A percentile compares a stretch with the other conserved stretches of the same genome.
These are phyloP conservation scores for Dipus sagitta DNA, from an alignment of 2,797 vertebrate genomes.

Conservation along the genomic window DNA sequence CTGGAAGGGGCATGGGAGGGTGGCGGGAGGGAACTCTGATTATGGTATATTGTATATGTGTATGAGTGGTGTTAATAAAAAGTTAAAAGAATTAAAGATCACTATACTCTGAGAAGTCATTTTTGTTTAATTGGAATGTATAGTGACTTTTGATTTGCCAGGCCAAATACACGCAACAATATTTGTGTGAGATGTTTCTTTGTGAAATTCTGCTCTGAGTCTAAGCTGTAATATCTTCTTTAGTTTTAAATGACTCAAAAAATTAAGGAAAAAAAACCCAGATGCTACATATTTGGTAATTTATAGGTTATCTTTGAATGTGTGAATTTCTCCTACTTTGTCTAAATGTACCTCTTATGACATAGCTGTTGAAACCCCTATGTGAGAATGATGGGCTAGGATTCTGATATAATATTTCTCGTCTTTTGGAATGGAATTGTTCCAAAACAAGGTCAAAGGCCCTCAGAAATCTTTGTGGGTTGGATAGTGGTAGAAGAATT, in stretches of 20 bases:
- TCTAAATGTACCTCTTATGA: background rate
- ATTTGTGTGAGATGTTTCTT: slow-evolving; percentile 13
- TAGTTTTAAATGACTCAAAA: slow-evolving; percentile 10
- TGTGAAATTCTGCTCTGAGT: slow-evolving; percentile 2
- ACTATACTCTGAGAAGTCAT: background rate
- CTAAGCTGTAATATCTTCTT: background rate
- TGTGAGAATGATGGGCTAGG: background rate
- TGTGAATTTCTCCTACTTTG: slow-evolving; percentile 13
- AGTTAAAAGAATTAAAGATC: background rate
- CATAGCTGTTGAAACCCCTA: background rate
- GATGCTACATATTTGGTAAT: background rate
- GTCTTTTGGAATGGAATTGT: slow-evolving; percentile 22
- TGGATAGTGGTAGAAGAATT: background rate
- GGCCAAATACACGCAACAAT: slow-evolving; percentile 2
- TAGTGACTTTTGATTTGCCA: slow-evolving; percentile 39
- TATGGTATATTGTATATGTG: too few relatives aligned
- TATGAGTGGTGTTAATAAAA: too few relatives aligned
- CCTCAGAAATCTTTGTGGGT: background rate
- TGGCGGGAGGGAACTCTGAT: too few relatives aligned
- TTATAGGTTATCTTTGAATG: background rate
- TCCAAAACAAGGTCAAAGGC: slow-evolving; percentile 22
- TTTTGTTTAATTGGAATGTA: background rate
- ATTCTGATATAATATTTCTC: background rate
- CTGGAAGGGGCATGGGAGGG: background rate
- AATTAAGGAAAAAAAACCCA: background rate